Percentiles rank a stretch among this genome's conserved stretches.
Conservation (phyloP, 2,797 vertebrate species). For the Aeoliscus strigatus region DNA sequence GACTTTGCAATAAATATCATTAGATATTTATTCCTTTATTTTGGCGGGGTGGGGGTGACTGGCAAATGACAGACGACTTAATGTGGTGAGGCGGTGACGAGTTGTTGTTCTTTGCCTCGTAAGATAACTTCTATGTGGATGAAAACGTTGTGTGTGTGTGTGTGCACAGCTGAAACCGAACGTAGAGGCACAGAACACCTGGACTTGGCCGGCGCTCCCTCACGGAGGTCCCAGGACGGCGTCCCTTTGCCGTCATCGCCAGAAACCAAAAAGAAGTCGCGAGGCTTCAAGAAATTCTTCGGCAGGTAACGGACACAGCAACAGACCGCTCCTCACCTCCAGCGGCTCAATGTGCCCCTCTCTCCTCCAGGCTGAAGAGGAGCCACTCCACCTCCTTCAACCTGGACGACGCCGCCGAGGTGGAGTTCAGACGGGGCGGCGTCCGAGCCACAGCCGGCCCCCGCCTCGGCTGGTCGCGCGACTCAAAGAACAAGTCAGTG, state of each 20-base stretch:
- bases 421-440: slow-evolving; percentile 91
- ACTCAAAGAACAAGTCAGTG: slow-evolving; percentile 78
- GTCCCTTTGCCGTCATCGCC: slow-evolving; percentile 76
- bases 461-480: slow-evolving; percentile 90
- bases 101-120: too few species aligned
- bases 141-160: background rate
- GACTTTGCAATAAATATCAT: too few species aligned
- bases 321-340: too few species aligned
- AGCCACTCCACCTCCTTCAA: slow-evolving; percentile 93
- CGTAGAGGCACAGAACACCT: slow-evolving; percentile 84
- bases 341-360: too few species aligned
- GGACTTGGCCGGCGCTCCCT: slow-evolving; percentile 80
- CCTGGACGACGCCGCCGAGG: slow-evolving; percentile 82
- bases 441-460: slow-evolving; percentile 92
- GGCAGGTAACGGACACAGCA: slow-evolving; percentile 79
- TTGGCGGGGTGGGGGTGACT: too few species aligned
- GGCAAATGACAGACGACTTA: too few species aligned
- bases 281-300: slow-evolving; percentile 89
- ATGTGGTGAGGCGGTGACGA: too few species aligned
- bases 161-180: slow-evolving; percentile 79
- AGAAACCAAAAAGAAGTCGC: slow-evolving; percentile 89
- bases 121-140: too few species aligned
- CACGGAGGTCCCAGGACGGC: slow-evolving; percentile 56
- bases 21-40: too few species aligned
- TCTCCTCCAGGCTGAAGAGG: slow-evolving; percentile 80